Conservation (phyloP, 1,140 invertebrate species). For the Platorchestia sp. region DNA sequence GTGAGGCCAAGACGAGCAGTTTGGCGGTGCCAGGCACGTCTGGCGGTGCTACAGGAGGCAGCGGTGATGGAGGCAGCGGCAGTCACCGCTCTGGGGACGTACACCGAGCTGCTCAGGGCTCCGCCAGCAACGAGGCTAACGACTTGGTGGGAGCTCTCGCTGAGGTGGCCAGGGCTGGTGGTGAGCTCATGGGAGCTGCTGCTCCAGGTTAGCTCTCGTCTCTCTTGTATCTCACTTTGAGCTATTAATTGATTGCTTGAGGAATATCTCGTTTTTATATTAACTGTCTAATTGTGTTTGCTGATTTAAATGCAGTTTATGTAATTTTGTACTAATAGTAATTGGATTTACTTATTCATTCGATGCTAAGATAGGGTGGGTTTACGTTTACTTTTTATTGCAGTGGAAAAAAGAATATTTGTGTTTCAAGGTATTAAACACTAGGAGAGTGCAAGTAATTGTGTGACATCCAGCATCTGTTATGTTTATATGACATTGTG, state of each 20-base stretch:
- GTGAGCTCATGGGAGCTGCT: constrained; percentile 37
- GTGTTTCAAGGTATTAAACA: no score
- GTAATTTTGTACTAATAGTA: no score
- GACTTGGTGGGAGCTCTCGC: constrained; percentile 12
- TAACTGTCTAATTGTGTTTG: no score
- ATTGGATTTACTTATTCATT: no score
- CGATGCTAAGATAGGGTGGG: no score
- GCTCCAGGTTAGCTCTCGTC: background rate
- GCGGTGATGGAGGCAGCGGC: constrained; percentile 7
- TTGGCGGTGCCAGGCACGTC: constrained; percentile 58
- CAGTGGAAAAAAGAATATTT: no score
- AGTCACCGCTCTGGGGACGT: background rate
- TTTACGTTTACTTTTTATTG: no score
- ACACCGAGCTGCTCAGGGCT: constrained; percentile 55
- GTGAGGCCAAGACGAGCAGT: background rate
- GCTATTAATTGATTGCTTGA: background rate
- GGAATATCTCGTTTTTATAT: background rate
- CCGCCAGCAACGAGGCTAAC: constrained; percentile 44
- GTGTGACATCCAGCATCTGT: no score
- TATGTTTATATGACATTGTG: no score
- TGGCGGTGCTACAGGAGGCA: background rate
- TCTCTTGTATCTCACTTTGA: background rate
- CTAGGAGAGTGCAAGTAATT: no score
- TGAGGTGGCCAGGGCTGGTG: constrained; percentile 17
- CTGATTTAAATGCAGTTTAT: no score